phyloP scores from a whole-genome alignment of 2,888 invertebrate genomes.

The Eupithecia tripunctaria region DNA sequence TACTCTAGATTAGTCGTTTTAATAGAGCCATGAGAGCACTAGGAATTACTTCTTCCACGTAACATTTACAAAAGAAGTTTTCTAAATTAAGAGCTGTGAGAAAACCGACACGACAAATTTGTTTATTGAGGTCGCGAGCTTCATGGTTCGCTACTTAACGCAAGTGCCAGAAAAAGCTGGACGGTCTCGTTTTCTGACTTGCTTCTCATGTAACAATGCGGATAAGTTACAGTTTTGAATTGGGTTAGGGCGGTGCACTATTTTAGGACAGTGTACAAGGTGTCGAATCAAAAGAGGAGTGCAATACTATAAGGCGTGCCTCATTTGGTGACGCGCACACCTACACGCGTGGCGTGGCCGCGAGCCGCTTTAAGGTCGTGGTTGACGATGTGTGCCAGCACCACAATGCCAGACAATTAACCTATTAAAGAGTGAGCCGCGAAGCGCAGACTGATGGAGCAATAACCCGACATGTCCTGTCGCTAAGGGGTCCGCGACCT shows the following conservation, averaged over 20 bases:
- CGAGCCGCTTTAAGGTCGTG: conserved; percentile 79
- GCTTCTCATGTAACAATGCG: conserved; percentile 34
- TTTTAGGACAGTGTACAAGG: conserved; percentile 34
- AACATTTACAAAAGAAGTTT: conserved; percentile 26
- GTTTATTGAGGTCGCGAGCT: conserved; percentile 63
- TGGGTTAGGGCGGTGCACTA: conserved; percentile 30
- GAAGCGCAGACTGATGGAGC: conserved; percentile 70
- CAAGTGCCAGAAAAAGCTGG: conserved; percentile 55
- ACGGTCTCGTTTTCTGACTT: conserved; percentile 50
- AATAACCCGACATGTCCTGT: conserved; percentile 71
- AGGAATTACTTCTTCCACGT: conserved; percentile 33
- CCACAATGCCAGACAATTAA: conserved; percentile 83
- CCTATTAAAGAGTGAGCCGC: conserved; percentile 78
- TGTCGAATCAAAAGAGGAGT: conserved; percentile 49
- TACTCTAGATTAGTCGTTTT: conserved; percentile 35
- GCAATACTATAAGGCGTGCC: conserved; percentile 55
- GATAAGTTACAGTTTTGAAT: conserved; percentile 8
- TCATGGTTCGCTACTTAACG: conserved; percentile 57
- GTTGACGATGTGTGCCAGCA: conserved; percentile 79
- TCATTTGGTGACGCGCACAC: conserved; percentile 71
- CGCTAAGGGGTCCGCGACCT: conserved; percentile 54
- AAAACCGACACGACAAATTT: conserved; percentile 46
- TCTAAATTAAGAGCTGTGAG: conserved; percentile 37
- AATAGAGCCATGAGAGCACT: conserved; percentile 36
- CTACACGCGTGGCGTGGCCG: conserved; percentile 77